phyloP scores from a whole-genome alignment of 1,140 invertebrate genomes.

The Brachionus paranguensis region DNA sequence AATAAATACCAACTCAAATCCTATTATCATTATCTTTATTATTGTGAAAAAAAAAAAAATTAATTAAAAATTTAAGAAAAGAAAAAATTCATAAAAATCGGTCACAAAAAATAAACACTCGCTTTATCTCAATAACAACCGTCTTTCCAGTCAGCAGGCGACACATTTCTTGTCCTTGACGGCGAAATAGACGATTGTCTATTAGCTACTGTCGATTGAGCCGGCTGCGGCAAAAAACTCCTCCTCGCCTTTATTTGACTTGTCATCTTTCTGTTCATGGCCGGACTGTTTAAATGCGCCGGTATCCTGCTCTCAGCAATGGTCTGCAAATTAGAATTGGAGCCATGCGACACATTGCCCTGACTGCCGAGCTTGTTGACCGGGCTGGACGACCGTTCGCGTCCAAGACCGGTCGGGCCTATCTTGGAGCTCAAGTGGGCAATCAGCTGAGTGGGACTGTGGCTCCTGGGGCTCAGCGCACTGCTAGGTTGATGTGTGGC shows the following conservation, averaged over 20 bases:
- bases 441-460: background rate
- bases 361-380: background rate
- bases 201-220: background rate
- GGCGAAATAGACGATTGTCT: slow-evolving; percentile 35
- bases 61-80: background rate
- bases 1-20: background rate
- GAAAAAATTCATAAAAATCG: background rate
- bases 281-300: slow-evolving; percentile 11
- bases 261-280: background rate
- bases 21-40: too few relatives aligned
- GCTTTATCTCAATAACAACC: background rate
- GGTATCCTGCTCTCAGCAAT: slow-evolving; percentile 8
- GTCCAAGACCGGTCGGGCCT: background rate
- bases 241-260: background rate
- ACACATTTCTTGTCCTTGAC: slow-evolving; percentile 2
- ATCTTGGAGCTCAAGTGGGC: background rate
- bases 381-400: background rate
- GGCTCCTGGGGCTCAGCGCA: background rate
- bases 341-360: background rate
- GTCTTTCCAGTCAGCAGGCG: slow-evolving; percentile 16
- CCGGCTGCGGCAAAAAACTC: slow-evolving; percentile 39
- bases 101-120: background rate
- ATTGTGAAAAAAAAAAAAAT: too few relatives aligned
- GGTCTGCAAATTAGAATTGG: slow-evolving; percentile 17
- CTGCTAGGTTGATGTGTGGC: background rate